Evolutionary conservation across 2,888 invertebrate genomes (phyloP).

Genomic region (Phengaris alcon): DNA sequence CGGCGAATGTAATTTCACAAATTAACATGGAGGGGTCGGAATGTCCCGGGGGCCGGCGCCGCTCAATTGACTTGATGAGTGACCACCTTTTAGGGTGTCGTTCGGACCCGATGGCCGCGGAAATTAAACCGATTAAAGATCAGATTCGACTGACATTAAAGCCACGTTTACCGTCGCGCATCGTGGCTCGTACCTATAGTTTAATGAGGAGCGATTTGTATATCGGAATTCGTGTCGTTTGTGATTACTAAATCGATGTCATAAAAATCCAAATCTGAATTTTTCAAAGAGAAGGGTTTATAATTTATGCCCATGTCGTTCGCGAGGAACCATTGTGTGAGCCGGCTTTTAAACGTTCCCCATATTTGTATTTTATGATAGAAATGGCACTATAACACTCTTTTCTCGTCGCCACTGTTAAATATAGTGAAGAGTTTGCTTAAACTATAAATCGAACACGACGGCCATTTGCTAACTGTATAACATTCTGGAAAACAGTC

Average conservation of each 20-base stretch:
- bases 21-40: constrained; percentile 46
- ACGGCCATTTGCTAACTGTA: no score
- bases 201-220: not conserved
- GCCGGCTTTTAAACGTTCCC: no score
- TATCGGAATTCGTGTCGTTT: not conserved
- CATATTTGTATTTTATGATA: no score
- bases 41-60: constrained; percentile 44
- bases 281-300: not conserved
- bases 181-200: not conserved
- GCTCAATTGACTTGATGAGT: constrained; percentile 45
- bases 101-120: constrained; percentile 32
- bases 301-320: not conserved
- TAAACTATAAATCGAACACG: no score
- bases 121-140: constrained; percentile 26
- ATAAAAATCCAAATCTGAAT: not conserved
- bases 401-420: no score
- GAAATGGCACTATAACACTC: no score
- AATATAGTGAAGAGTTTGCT: no score
- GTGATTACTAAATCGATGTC: not conserved
- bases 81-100: constrained; percentile 38
- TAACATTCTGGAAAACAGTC: no score
- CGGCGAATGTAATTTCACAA: constrained; percentile 52
- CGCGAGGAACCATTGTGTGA: no score
- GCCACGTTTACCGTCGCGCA: not conserved
- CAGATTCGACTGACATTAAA: constrained; percentile 3